Evolutionary conservation across 2,113 vertebrate genomes (phyloP), one percentile per base, ranked within the genome.

Genomic region (Oostethus manadensis): DNA sequence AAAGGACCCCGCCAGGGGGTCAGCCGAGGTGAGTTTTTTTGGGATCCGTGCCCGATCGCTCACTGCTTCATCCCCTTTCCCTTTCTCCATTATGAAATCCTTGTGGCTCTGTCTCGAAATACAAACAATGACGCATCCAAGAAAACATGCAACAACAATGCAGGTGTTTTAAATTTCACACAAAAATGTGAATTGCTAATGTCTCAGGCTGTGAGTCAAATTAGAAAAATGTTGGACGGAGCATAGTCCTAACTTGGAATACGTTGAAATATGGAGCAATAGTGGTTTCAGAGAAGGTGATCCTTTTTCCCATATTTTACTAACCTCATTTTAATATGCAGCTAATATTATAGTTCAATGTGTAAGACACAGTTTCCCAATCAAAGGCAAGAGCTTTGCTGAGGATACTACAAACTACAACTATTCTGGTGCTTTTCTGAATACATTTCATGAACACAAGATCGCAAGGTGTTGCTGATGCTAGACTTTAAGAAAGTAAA

Each of bases 1-100:
- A 49, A 73, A 59, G 48, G 51, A 53, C 63, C 77, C 65, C 62
- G 46, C 55, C 44, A 74, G 45, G 38, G 64, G 77, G 79, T 76
- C 65, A 60, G 56, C 69, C 51, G 71, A 51, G 60, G 45, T 70
- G 66, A 73, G 61, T 81, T 62, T 73, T 72, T 48, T 43, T 13
- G 26, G 61, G 73, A 72, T 60, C 11, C 10, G 69, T 58, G 73
- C 72, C 73, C 64, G 55, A 66, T 60, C 67, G 49, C 47, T 65
- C 58, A 20, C 71, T 65, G 64, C 60, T 63, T 80, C 33, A 71
- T 60, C 47, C 64, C 17, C 17, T 66, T 61, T 62, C 16, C 70
- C 56, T 66, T 61, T 62, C 16, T 68, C 56, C 64, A 46, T 72
- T 64, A 60, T 58, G 48, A 58, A 70, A 67, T 26, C 60, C 18